Percentiles rank a stretch among this genome's conserved stretches.
Evolutionary conservation across 2,113 vertebrate genomes (phyloP).

Genomic region (Takifugu bimaculatus): DNA sequence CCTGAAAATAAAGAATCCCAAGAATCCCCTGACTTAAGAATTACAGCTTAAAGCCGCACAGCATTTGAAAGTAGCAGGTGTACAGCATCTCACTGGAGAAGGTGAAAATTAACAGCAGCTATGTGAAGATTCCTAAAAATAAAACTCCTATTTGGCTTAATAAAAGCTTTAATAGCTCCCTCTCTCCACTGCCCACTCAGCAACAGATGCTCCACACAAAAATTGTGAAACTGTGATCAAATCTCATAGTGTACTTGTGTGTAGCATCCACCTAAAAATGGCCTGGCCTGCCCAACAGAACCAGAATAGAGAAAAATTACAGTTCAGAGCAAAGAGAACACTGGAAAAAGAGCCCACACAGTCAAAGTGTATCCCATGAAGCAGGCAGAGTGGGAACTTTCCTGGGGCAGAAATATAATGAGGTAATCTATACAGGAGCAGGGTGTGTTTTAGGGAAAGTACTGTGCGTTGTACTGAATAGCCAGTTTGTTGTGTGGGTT

Average conservation of each 20-base stretch:
- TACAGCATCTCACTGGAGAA: constrained; percentile 38
- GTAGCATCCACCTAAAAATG: background rate
- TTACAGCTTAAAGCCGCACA: background rate
- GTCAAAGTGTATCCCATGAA: constrained; percentile 29
- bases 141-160: constrained; percentile 24
- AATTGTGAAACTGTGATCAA: constrained; percentile 2
- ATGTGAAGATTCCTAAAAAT: constrained; percentile 43
- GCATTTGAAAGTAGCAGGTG: background rate
- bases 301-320: constrained; percentile 6
- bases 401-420: constrained; percentile 30
- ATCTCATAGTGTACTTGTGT: background rate
- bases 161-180: background rate
- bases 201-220: constrained; percentile 25
- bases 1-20: no score
- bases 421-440: constrained; percentile 20
- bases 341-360: constrained; percentile 2
- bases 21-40: background rate
- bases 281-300: background rate
- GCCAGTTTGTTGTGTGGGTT: background rate
- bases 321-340: no score
- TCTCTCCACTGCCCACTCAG: constrained; percentile 31
- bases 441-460: background rate
- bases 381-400: constrained; percentile 37
- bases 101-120: constrained; percentile 34
- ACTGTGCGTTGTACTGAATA: background rate